Percentiles rank a stretch among this genome's conserved stretches.
Conservation (phyloP, 1,140 invertebrate genomes). For the Coenobita brevimanus region DNA sequence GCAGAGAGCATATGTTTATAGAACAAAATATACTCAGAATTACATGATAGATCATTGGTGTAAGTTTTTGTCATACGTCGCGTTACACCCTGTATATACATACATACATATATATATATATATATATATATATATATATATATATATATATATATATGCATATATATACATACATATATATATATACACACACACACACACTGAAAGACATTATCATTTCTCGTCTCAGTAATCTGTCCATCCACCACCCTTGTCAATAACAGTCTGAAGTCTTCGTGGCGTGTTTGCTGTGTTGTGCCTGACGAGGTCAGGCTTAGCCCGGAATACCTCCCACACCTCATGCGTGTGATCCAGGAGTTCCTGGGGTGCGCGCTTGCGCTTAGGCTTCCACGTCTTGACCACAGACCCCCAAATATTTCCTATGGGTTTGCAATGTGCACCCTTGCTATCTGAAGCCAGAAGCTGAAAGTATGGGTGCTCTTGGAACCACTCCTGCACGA, state of each 20-base stretch:
- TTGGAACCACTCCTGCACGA: slow-evolving; percentile 1
- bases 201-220: too few relatives aligned
- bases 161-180: not conserved
- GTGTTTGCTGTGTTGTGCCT: not conserved
- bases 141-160: not conserved
- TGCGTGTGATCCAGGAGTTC: not conserved
- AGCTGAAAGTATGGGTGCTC: not conserved
- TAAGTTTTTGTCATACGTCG: too few relatives aligned
- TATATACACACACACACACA: not conserved
- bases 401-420: not conserved
- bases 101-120: not conserved
- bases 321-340: not conserved
- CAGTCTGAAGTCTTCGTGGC: not conserved
- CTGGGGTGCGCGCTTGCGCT: not conserved
- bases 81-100: too few relatives aligned
- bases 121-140: not conserved
- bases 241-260: too few relatives aligned
- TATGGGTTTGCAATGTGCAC: not conserved
- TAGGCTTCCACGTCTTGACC: too few relatives aligned
- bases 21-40: too few relatives aligned
- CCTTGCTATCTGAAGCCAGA: not conserved
- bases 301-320: not conserved
- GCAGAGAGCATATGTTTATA: too few relatives aligned
- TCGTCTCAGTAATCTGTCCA: not conserved
- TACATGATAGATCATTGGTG: too few relatives aligned